These are phyloP conservation scores for Chlorospingus flavigularis DNA, from an alignment of 2,797 vertebrate genomes.

Conservation along the genomic window DNA sequence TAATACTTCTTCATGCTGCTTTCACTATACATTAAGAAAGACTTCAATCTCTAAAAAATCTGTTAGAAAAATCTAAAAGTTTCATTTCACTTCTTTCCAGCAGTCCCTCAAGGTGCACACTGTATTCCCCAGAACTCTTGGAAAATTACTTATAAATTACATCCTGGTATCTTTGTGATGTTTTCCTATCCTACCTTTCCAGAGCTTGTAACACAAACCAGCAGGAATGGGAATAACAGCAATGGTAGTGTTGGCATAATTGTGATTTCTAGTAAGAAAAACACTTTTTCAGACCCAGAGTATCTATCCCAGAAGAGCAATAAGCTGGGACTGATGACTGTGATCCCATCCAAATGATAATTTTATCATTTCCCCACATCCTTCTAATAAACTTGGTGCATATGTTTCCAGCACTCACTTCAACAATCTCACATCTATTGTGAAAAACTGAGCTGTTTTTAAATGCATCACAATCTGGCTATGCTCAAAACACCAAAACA, in stretches of 20 bases:
- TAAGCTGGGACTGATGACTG: neutral
- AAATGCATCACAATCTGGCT: neutral
- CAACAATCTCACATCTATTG: neutral
- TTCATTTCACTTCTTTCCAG: conserved; percentile 4
- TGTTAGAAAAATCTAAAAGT: neutral
- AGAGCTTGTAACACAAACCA: neutral
- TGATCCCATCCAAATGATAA: neutral
- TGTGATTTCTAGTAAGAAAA: neutral
- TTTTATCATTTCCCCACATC: neutral
- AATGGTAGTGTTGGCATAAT: neutral
- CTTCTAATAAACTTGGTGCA: neutral
- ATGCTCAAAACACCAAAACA: conserved; percentile 13
- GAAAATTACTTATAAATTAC: conserved; percentile 26
- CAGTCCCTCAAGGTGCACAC: neutral
- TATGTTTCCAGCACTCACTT: neutral
- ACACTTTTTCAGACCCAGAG: neutral
- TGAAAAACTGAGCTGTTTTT: neutral
- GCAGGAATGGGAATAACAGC: neutral
- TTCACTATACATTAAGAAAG: neutral
- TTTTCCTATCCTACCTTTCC: neutral
- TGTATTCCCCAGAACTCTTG: neutral
- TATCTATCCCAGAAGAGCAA: neutral
- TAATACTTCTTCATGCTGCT: neutral
- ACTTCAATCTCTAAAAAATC: neutral
- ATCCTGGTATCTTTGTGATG: neutral